These are phyloP conservation scores for Florisuga fusca DNA, from an alignment of 2,797 vertebrate genomes.

Conservation along the genomic window DNA sequence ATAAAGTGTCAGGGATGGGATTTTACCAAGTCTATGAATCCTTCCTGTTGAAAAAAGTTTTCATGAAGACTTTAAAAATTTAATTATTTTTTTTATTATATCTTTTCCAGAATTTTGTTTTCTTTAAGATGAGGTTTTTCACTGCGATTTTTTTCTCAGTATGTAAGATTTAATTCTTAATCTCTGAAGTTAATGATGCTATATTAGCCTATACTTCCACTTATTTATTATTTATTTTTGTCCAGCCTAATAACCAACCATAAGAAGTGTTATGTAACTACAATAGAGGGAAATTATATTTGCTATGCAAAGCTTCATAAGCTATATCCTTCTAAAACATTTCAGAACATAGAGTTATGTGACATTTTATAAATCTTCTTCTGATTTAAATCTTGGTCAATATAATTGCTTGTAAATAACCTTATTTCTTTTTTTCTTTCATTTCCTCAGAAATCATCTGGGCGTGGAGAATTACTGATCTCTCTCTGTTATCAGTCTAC, in stretches of 20 bases:
- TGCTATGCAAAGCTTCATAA: not conserved
- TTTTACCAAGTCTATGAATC: not conserved
- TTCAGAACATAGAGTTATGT: not conserved
- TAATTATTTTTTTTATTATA: not conserved
- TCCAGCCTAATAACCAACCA: not conserved
- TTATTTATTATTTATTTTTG: not conserved
- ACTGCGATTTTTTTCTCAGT: not conserved
- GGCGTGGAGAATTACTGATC: constrained; percentile 92
- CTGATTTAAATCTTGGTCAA: not conserved
- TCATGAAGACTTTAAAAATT: not conserved
- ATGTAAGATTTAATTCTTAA: not conserved
- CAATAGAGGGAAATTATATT: not conserved
- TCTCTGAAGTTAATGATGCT: not conserved
- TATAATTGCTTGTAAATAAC: not conserved
- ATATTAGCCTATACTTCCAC: not conserved
- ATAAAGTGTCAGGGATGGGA: not conserved
- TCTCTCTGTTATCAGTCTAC: constrained; percentile 98
- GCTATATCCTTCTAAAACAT: not conserved
- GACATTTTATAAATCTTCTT: not conserved
- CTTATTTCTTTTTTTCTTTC: not conserved
- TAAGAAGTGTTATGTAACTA: not conserved
- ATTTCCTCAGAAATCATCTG: constrained; percentile 87
- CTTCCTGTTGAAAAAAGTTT: not conserved
- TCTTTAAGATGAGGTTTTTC: not conserved
- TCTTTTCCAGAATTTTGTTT: not conserved